Percentiles rank a stretch among this genome's conserved stretches.
phyloP scores from a whole-genome alignment of 1,140 invertebrate genomes.

The Anagrus nilaparvatae region DNA sequence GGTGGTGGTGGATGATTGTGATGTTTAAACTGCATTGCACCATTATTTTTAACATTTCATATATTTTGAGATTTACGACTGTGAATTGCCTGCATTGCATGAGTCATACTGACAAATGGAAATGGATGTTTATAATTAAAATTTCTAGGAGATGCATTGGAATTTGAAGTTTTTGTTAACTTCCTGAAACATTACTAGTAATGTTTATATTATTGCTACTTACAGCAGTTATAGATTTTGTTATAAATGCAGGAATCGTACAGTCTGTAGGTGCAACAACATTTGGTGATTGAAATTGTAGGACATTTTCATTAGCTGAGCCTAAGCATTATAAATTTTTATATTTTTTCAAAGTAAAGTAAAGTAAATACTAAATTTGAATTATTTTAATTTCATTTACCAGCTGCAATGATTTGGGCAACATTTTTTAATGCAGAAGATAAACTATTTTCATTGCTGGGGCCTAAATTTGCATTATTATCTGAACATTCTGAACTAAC shows the following conservation, averaged over 20 bases:
- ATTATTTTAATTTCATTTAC: constrained; percentile 24
- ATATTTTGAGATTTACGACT: constrained; percentile 40
- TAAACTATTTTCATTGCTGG: constrained; percentile 35
- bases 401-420: constrained; percentile 38
- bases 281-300: constrained; percentile 68
- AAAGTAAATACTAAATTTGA: constrained; percentile 2
- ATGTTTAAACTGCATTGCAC: constrained; percentile 37
- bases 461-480: constrained; percentile 30
- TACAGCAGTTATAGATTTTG: constrained; percentile 23
- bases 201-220: constrained; percentile 4
- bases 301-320: constrained; percentile 33
- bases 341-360: neutral
- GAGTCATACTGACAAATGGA: constrained; percentile 84
- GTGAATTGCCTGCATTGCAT: constrained; percentile 56
- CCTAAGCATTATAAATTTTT: constrained; percentile 26
- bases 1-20: constrained; percentile 40
- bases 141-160: constrained; percentile 32
- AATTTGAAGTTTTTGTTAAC: constrained; percentile 22
- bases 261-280: constrained; percentile 72
- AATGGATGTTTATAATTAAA: constrained; percentile 54
- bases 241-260: constrained; percentile 42
- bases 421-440: constrained; percentile 37
- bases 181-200: constrained; percentile 20
- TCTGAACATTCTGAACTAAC: constrained; percentile 26
- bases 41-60: constrained; percentile 20